A percentile compares a stretch with the other conserved stretches of the same genome.
Conservation (phyloP, 2,113 vertebrate species). For the Microcebus lehilahytsara region DNA sequence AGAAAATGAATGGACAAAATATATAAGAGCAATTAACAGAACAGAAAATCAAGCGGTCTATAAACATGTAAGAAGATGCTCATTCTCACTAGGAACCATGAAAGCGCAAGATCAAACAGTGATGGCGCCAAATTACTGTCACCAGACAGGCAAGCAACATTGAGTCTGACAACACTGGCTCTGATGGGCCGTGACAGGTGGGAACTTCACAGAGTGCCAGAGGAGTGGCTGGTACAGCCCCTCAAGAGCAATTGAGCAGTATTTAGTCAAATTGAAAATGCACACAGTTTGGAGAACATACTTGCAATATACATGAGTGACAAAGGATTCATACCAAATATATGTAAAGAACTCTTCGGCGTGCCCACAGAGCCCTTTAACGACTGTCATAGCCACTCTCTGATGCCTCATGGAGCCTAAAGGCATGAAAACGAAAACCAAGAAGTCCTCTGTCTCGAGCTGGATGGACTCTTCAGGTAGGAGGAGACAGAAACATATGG, state of each 20-base stretch:
- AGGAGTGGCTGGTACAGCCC: fast-evolving
- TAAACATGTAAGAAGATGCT: no score
- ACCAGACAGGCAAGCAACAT: background rate
- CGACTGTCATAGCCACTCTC: fast-evolving
- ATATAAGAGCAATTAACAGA: background rate
- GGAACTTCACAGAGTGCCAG: no score
- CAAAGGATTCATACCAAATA: background rate
- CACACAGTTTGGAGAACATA: background rate
- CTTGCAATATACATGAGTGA: no score
- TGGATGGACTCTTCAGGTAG: no score
- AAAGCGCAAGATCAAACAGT: fast-evolving
- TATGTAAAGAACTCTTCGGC: no score
- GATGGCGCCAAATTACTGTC: fast-evolving
- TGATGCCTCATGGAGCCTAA: background rate
- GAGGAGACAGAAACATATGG: background rate
- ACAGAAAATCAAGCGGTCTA: background rate
- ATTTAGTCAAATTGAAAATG: background rate
- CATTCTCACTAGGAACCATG: background rate
- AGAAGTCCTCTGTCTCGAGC: background rate
- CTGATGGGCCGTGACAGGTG: fast-evolving
- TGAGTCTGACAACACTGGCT: background rate
- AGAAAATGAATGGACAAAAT: background rate
- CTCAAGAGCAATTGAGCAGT: fast-evolving
- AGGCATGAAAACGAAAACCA: background rate
- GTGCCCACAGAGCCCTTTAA: background rate